phyloP scores from a whole-genome alignment of 2,797 vertebrate genomes.

The Malurus leucopterus region DNA sequence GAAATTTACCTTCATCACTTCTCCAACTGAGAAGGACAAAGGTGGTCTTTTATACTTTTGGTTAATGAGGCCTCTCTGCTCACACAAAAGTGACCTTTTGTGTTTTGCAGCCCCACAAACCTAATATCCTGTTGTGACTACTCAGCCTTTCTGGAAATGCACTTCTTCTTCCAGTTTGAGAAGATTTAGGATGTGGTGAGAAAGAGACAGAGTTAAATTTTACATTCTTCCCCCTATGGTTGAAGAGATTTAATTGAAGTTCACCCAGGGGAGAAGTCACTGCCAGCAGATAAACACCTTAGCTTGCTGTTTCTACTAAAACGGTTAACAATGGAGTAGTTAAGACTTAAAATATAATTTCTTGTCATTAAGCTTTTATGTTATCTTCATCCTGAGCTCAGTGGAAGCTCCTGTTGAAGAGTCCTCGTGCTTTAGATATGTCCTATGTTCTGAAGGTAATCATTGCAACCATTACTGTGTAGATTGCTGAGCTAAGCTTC shows the following conservation, averaged over 20 bases:
- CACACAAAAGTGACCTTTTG: not conserved
- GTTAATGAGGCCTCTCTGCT: slow-evolving; percentile 20
- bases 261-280: slow-evolving; percentile 34
- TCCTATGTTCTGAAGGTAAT: not conserved
- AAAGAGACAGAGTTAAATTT: slow-evolving; percentile 11
- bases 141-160: slow-evolving; percentile 15
- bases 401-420: not conserved
- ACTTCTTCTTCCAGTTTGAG: slow-evolving; percentile 21
- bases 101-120: slow-evolving; percentile 12
- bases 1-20: slow-evolving; percentile 3
- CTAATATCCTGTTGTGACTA: slow-evolving; percentile 21
- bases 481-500: not conserved
- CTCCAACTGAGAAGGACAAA: not conserved
- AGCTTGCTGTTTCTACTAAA: slow-evolving; percentile 49
- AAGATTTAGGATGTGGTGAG: slow-evolving; percentile 25
- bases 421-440: not conserved
- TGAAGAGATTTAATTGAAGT: slow-evolving; percentile 28
- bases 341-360: slow-evolving; percentile 45
- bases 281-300: slow-evolving; percentile 43
- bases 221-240: not conserved
- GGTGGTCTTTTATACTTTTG: not conserved
- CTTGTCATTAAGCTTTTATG: slow-evolving; percentile 42
- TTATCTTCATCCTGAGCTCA: slow-evolving; percentile 6
- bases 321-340: slow-evolving; percentile 31
- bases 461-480: not conserved